Percentiles rank a stretch among this genome's conserved stretches.
These are phyloP conservation scores for Neria commutata DNA, from an alignment of 2,888 invertebrate species.

Conservation along the genomic window DNA sequence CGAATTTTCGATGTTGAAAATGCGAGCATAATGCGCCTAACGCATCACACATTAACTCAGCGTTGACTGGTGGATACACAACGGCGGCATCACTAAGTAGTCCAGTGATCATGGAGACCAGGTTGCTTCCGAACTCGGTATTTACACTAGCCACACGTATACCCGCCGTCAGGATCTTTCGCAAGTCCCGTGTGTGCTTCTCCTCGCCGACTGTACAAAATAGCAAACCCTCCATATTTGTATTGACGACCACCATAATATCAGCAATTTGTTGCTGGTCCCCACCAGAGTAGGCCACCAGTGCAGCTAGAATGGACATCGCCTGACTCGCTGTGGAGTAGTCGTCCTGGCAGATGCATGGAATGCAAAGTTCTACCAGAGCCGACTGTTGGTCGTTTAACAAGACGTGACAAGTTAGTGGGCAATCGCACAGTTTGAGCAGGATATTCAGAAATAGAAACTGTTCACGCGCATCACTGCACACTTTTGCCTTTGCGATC, in stretches of 20 bases:
- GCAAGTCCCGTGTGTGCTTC: constrained; percentile 51
- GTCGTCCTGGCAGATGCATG: constrained; percentile 57
- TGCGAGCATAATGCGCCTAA: constrained; percentile 76
- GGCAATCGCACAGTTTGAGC: constrained; percentile 58
- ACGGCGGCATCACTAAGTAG: constrained; percentile 56
- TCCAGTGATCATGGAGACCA: constrained; percentile 70
- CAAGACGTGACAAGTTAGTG: constrained; percentile 57
- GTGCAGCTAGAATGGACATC: constrained; percentile 56
- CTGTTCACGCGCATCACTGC: constrained; percentile 57
- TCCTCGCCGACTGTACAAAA: constrained; percentile 55
- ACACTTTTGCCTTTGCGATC: constrained; percentile 53
- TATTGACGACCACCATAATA: constrained; percentile 55
- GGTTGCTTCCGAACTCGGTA: constrained; percentile 68
- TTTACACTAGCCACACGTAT: constrained; percentile 74
- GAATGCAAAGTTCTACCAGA: constrained; percentile 54
- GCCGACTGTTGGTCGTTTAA: constrained; percentile 54
- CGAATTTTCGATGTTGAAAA: constrained; percentile 54
- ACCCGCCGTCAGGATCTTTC: constrained; percentile 67
- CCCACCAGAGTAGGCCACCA: constrained; percentile 43
- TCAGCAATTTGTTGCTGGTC: constrained; percentile 41
- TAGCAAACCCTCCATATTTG: constrained; percentile 59
- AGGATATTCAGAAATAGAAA: constrained; percentile 57
- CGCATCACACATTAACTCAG: constrained; percentile 72
- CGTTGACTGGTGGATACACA: constrained; percentile 52
- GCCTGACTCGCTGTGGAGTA: constrained; percentile 58